Base-by-base conservation (phyloP, 2,888 invertebrate species). In the Scaptodrosophila latifasciaeformis region DNA sequence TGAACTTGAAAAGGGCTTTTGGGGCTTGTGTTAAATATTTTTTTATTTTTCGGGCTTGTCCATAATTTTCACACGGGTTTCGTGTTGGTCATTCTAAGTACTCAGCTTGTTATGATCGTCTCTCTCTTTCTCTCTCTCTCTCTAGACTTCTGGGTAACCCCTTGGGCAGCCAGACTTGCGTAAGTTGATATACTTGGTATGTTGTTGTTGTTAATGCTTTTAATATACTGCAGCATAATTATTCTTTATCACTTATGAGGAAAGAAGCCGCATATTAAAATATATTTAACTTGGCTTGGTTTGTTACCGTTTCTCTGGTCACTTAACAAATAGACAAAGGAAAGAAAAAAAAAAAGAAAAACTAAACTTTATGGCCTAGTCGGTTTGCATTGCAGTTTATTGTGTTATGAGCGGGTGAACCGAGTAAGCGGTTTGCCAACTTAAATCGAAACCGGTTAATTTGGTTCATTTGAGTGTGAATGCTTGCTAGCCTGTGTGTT, bases 51-150 rank as follows among this genome's bases (percentile, higher is more conserved):
- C 59, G 49, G 39, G 57, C 51, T 47, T 56, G 55, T 65, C 70
- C 67, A 74, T 74, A 74, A 77, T 80, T 62, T 75, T 75, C 75
- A 75, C 81, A 75, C 75, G 81, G 70, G 2, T 78, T 71, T 65
- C 79, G 75, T 67, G 79, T 51, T 50, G 19, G 30, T 24, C 24
- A 7, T 3, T 7, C 7, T 24, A 7, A 7, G 24, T 46, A 34
- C 31, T 44, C n/a, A n/a, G n/a, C n/a, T n/a, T n/a, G n/a, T n/a
- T n/a, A n/a, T n/a, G n/a, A n/a, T n/a, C n/a, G n/a, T n/a, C n/a
- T n/a, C n/a, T n/a, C n/a, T n/a, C n/a, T n/a, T n/a, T n/a, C n/a
- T n/a, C n/a, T n/a, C n/a, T n/a, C n/a, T n/a, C n/a, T n/a, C n/a
- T 27, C 35, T 31, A 37, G 17, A 37, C 6, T 2, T 15, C 7